Percentiles rank a stretch among this genome's conserved stretches.
These are phyloP conservation scores for Cybosia mesomella DNA, from an alignment of 2,888 invertebrate species.

Conservation along the genomic window DNA sequence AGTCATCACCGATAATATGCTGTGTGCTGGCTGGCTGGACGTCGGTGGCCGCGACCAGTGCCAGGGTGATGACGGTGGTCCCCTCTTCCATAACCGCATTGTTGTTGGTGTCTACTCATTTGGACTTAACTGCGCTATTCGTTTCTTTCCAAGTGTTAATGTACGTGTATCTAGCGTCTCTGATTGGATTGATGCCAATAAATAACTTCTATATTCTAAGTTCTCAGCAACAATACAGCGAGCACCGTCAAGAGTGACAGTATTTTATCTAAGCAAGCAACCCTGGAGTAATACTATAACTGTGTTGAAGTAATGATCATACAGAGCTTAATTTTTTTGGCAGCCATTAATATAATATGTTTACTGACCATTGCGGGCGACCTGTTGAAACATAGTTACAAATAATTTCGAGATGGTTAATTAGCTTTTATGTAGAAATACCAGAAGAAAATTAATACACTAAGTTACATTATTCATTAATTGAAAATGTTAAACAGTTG, in stretches of 20 bases:
- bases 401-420: too few species aligned
- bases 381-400: too few species aligned
- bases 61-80: constrained; percentile 63
- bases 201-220: not conserved
- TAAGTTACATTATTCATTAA: too few species aligned
- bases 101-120: constrained; percentile 65
- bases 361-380: too few species aligned
- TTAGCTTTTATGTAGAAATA: too few species aligned
- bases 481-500: too few species aligned
- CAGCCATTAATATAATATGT: too few species aligned
- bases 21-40: constrained; percentile 55
- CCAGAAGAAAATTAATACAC: too few species aligned
- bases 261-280: not conserved
- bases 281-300: too few species aligned
- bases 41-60: constrained; percentile 60
- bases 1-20: constrained; percentile 55
- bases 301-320: too few species aligned
- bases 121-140: constrained; percentile 54
- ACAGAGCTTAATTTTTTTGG: too few species aligned
- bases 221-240: not conserved
- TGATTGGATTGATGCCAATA: constrained; percentile 57
- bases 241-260: not conserved
- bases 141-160: constrained; percentile 60
- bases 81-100: constrained; percentile 58
- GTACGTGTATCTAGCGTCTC: constrained; percentile 62